Evolutionary conservation across 2,113 vertebrate species (phyloP), one percentile per base, ranked within the genome.

Genomic region (Speoplatyrhinus poulsoni): DNA sequence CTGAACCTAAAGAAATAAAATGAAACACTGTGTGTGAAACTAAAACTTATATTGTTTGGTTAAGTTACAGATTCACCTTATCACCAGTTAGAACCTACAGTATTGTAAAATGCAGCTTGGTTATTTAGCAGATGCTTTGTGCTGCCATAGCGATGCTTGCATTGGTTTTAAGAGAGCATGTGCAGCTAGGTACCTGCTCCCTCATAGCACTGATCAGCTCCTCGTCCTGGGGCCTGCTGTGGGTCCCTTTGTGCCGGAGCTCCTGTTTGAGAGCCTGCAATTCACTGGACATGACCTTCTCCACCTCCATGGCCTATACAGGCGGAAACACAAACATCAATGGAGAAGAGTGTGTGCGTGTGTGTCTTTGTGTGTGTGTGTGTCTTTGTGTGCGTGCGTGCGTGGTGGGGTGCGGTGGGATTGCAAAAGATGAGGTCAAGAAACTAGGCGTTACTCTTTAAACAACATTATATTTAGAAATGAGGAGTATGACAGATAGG

Each of bases 141-240:
- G 2, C 36, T 41, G 36, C 36, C 36, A 6, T 41, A 41, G 7
- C 7, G 26, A 9, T 19, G 15, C 10, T 11, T 58, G 56, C 7
- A 17, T 46, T 68, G 19, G 26, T 46, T 69, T n/a, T 66, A 68
- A 53, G 46, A 17, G 50, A 53, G 7, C 53, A 50, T n/a, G 17
- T 15, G 17, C 9, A 2, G 3, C 49, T 26, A 9, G 56, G 71
- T 85, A 93, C 93, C 91, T 94, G 91, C 72, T 94, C 91, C 80
- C 71, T 90, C 83, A 92, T 86, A 67, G 89, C 88, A 62, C 85
- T 90, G 62, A 93, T 81, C 63, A 93, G 69, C 79, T 92, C 91
- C 50, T 93, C 91, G 0, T 93, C 91, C 77, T 89, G 81, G 8
- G 77, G 72, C 61, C 81, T 73, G 62, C 53, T 72, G 12, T 82